phyloP scores from a whole-genome alignment of 2,888 invertebrate species.

The Leptothorax acervorum region DNA sequence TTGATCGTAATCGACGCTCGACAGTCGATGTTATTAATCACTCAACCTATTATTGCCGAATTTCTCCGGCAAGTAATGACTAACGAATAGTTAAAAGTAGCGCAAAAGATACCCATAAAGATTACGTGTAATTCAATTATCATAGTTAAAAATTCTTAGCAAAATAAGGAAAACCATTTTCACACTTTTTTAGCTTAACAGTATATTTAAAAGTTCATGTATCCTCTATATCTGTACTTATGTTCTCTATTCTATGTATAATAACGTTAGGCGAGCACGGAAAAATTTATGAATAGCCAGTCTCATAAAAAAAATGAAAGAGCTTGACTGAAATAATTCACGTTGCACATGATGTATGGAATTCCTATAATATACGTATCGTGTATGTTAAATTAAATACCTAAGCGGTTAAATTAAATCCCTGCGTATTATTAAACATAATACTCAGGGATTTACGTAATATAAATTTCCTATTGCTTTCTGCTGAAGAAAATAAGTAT shows the following conservation, averaged over 20 bases:
- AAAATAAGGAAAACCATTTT: background rate
- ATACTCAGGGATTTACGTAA: background rate
- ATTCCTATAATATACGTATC: background rate
- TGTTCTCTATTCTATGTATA: background rate
- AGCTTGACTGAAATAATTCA: constrained; percentile 1
- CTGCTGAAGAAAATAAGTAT: background rate
- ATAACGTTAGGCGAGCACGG: no score
- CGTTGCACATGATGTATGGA: background rate
- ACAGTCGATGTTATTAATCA: constrained; percentile 27
- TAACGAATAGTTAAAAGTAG: background rate
- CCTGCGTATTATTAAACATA: background rate
- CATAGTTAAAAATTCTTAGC: background rate
- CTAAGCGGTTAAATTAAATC: background rate
- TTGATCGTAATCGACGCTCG: constrained; percentile 28
- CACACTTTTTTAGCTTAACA: background rate
- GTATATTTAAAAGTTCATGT: background rate
- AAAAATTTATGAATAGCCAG: background rate
- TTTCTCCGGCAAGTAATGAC: background rate
- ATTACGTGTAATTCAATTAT: background rate
- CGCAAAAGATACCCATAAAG: background rate
- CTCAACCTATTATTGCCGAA: background rate
- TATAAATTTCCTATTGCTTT: background rate
- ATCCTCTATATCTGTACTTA: background rate
- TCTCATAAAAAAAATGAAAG: background rate
- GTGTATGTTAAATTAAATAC: background rate